Evolutionary conservation across 1,140 invertebrate genomes (phyloP).

Genomic region (Papilio polytes): DNA sequence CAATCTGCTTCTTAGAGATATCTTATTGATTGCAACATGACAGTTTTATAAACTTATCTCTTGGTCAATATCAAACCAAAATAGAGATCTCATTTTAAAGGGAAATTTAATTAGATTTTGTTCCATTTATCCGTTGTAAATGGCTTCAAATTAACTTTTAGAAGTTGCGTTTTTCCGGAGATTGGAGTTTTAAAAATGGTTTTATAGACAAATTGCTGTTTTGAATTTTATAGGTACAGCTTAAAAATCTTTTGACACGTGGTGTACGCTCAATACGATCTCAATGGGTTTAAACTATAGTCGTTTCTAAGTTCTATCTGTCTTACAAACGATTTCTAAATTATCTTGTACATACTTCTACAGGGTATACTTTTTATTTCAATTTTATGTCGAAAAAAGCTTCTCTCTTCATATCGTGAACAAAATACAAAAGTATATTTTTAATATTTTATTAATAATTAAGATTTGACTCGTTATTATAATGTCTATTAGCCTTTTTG

Average conservation of each 20-base stretch:
- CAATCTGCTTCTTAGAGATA: conserved; percentile 61
- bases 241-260: background rate
- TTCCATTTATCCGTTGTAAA: conserved; percentile 29
- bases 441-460: conserved; percentile 20
- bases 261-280: conserved; percentile 14
- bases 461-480: background rate
- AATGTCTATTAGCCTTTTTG: conserved; percentile 8
- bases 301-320: background rate
- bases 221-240: background rate
- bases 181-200: background rate
- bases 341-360: conserved; percentile 10
- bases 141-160: conserved; percentile 25
- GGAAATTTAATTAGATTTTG: conserved; percentile 45
- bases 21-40: conserved; percentile 57
- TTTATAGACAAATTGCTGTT: background rate
- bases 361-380: background rate
- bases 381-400: background rate
- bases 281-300: background rate
- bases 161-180: conserved; percentile 38
- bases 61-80: conserved; percentile 80
- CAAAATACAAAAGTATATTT: conserved; percentile 20
- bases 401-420: background rate
- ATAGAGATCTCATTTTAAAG: conserved; percentile 78
- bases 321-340: background rate
- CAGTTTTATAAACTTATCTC: conserved; percentile 70